Evolutionary conservation across 2,888 invertebrate species (phyloP), one percentile per base, ranked within the genome.

Genomic region (Latrodectus elegans): DNA sequence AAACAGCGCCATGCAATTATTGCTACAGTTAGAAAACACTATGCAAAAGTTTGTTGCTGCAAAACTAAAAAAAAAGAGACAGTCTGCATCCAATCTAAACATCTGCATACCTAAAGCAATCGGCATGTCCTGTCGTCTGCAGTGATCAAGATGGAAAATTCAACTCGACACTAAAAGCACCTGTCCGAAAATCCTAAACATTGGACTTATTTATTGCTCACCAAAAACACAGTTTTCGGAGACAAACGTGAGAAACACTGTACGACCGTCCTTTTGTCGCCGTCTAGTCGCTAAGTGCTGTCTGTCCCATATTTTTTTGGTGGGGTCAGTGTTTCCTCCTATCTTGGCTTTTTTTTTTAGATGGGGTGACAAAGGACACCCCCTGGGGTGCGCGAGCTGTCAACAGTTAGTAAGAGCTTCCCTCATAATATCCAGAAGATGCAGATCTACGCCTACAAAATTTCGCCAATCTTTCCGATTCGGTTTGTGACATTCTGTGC

Each of bases 311-410:
- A 65, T 60, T 53, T 60, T 60, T 12, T 12, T 60, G 14, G 60
- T 12, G 84, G 26, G 70, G 77, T 83, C 83, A 76, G 83, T 77
- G 26, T 64, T 17, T 73, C n/a, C 17, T 38, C 38, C 38, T 73
- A 17, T 52, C 17, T 51, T 49, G 71, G 26, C n/a, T 60, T 81
- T 71, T 64, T 76, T 81, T 67, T 53, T 55, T 38, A 60, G 71
- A 71, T 76, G 75, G 52, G 65, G 83, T 84, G 84, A 84, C 84
- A 84, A 83, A 83, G 83, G 64, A 78, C 67, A 84, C 72, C 84
- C 70, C 82, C 78, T 22, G 77, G 78, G 84, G 52, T 75, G 70
- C 64, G 17, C 76, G 38, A 14, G 78, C 67, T 84, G 84, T 84
- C 84, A 84, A 78, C 84, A 84, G 77, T 84, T 78, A 77, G 78